A percentile compares a stretch with the other conserved stretches of the same genome.
Evolutionary conservation across 2,113 vertebrate genomes (phyloP).

Genomic region (Mesocricetus auratus): DNA sequence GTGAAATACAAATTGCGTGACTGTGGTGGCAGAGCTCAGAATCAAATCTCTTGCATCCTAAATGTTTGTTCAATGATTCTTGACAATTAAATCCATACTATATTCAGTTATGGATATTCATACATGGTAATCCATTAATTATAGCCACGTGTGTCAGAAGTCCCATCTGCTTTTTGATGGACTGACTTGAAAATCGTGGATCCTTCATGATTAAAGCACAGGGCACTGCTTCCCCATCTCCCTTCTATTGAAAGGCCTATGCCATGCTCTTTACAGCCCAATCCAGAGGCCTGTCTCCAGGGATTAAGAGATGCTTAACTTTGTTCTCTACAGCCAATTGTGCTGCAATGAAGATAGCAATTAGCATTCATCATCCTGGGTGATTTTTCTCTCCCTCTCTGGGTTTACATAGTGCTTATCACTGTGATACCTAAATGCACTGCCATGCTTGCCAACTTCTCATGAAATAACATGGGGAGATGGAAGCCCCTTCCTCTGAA

Average conservation of each 20-base stretch:
- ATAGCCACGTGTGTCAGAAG: slow-evolving; percentile 38
- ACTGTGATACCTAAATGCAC: neutral
- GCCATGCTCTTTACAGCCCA: slow-evolving; percentile 44
- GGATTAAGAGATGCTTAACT: slow-evolving; percentile 57
- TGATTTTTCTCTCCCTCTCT: slow-evolving; percentile 73
- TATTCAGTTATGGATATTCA: slow-evolving; percentile 67
- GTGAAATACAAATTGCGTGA: slow-evolving; percentile 10
- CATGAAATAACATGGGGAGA: neutral
- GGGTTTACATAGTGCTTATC: slow-evolving; percentile 49
- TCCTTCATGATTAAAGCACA: slow-evolving; percentile 31
- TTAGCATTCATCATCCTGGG: slow-evolving; percentile 67
- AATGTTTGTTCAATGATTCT: slow-evolving; percentile 64
- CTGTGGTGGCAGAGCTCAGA: slow-evolving; percentile 43
- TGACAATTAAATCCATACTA: slow-evolving; percentile 76
- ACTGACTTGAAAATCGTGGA: slow-evolving; percentile 60
- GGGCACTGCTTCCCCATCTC: neutral
- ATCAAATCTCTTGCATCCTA: slow-evolving; percentile 51
- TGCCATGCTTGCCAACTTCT: slow-evolving; percentile 42
- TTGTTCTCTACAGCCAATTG: slow-evolving; percentile 64
- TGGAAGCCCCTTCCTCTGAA: neutral
- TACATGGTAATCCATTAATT: slow-evolving; percentile 63
- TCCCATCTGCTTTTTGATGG: slow-evolving; percentile 60
- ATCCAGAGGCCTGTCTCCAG: slow-evolving; percentile 28
- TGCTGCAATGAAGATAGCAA: slow-evolving; percentile 69
- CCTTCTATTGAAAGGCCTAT: slow-evolving; percentile 34